phyloP scores from a whole-genome alignment of 2,113 vertebrate species.

The Halichoerus grypus region DNA sequence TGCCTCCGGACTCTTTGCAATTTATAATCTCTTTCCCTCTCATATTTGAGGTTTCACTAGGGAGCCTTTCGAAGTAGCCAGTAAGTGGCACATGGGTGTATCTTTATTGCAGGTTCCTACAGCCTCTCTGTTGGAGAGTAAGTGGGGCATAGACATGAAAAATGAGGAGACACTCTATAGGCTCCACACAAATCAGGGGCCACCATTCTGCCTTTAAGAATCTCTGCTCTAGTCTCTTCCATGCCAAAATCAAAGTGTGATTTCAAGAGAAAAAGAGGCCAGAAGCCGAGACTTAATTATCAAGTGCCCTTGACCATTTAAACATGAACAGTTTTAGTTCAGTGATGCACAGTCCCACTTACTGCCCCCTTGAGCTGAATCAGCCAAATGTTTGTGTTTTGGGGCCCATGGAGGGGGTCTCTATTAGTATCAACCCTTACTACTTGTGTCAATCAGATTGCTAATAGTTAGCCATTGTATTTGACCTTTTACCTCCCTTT shows the following conservation, averaged over 20 bases:
- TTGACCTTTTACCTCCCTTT: neutral
- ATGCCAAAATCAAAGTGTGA: neutral
- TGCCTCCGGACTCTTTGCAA: neutral
- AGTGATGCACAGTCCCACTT: neutral
- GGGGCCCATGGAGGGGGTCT: neutral
- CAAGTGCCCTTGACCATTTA: neutral
- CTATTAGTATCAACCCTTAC: neutral
- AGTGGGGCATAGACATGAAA: neutral
- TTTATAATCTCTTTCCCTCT: neutral
- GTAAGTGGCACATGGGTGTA: neutral
- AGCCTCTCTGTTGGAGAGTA: neutral
- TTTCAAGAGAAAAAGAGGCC: neutral
- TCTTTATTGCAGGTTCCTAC: neutral
- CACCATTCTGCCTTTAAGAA: neutral
- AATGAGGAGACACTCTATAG: rapidly evolving
- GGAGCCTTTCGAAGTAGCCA: neutral
- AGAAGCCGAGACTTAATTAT: neutral
- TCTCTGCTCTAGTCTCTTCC: neutral
- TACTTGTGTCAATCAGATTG: neutral
- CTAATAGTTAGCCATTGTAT: neutral
- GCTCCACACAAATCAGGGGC: no score
- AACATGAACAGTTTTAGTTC: neutral
- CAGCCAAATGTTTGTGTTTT: neutral
- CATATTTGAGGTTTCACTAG: neutral
- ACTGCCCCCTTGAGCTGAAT: neutral